Conservation (phyloP, 1,140 invertebrate species). For the Cotesia glomerata region DNA sequence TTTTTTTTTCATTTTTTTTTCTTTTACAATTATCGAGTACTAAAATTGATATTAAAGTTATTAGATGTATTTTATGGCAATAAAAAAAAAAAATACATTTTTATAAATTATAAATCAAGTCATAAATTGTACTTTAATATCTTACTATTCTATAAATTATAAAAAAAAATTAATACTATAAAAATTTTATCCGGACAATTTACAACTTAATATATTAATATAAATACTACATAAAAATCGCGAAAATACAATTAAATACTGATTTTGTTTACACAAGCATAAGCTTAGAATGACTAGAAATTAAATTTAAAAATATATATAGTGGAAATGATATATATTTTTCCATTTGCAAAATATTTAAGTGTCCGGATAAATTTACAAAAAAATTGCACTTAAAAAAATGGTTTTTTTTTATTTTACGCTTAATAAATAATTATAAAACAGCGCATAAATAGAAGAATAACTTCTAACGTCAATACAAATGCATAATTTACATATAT, state of each 20-base stretch:
- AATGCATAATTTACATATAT: conserved; percentile 61
- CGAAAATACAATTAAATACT: background rate
- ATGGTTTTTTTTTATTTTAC: background rate
- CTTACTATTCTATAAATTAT: background rate
- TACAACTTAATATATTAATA: background rate
- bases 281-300: background rate
- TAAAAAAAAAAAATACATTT: too few relatives aligned
- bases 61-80: too few relatives aligned
- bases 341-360: background rate
- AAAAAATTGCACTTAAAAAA: background rate
- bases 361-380: conserved; percentile 6
- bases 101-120: too few relatives aligned
- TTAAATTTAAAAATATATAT: too few relatives aligned
- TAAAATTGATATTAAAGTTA: too few relatives aligned
- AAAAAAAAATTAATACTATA: background rate
- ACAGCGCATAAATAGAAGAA: conserved; percentile 45
- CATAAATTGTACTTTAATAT: background rate
- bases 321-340: too few relatives aligned
- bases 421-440: background rate
- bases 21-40: too few relatives aligned
- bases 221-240: conserved; percentile 2
- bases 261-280: background rate
- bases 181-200: conserved; percentile 13
- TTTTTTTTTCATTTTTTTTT: too few relatives aligned
- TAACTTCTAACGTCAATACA: conserved; percentile 49